Conservation (phyloP, 2,888 invertebrate species). For the Gastracanthus pulcherrimus region DNA sequence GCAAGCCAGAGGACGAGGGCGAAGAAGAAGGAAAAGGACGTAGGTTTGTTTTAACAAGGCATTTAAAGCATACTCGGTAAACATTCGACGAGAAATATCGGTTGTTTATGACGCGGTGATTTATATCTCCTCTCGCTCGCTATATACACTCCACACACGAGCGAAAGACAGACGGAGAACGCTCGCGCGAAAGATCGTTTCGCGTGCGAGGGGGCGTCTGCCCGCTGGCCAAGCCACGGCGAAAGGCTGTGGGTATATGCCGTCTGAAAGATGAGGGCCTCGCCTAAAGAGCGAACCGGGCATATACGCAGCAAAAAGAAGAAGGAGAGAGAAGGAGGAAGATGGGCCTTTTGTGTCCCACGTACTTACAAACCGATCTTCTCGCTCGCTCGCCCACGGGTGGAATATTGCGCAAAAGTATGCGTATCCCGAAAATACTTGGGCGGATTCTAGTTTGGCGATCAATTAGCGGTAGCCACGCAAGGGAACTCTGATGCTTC, state of each 20-base stretch:
- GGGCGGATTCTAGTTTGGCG: too few relatives aligned
- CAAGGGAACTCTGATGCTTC: too few relatives aligned
- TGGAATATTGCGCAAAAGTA: conserved; percentile 25
- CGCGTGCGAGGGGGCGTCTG: conserved; percentile 63
- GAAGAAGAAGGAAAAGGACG: conserved; percentile 64
- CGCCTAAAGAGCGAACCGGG: conserved; percentile 29
- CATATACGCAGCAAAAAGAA: neutral
- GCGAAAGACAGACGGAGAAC: too few relatives aligned
- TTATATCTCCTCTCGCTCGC: conserved; percentile 73
- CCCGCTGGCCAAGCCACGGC: conserved; percentile 53
- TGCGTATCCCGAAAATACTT: too few relatives aligned
- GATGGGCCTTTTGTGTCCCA: conserved; percentile 16
- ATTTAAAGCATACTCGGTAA: conserved; percentile 78
- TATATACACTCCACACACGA: conserved; percentile 6
- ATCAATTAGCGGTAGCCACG: too few relatives aligned
- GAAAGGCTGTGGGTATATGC: neutral
- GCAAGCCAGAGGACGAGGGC: neutral
- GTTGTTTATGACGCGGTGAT: conserved; percentile 76
- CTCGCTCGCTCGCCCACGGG: too few relatives aligned
- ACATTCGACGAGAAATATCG: conserved; percentile 77
- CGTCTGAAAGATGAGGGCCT: conserved; percentile 37
- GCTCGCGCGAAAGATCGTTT: conserved; percentile 68
- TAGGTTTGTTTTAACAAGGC: conserved; percentile 78
- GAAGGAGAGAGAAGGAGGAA: neutral
- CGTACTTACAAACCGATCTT: neutral